Base-by-base conservation (phyloP, 2,888 invertebrate species). In the Pyrrhia umbra region DNA sequence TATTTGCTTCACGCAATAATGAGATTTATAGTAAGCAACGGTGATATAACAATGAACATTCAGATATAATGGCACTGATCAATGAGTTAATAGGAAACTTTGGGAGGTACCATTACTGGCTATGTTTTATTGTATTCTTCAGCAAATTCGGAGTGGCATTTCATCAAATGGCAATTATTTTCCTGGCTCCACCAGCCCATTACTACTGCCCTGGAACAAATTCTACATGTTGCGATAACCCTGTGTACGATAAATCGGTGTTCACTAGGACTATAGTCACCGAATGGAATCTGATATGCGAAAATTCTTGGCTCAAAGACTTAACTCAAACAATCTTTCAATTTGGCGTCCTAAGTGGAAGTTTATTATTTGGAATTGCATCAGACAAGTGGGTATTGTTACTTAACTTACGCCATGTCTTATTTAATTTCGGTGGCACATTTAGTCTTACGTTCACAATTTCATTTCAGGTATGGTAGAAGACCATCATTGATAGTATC, bases 201-300 rank as follows among this genome's bases (percentile, higher is more conserved):
- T 92, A 86, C 62, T 68, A 78, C 77, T 93, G 95, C 73, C 86
- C 88, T 15, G 75, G 75, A 39, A 64, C 61, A 9, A 88, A 88
- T 30, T 57, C 46, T 1, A 82, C 84, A 16, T 92, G 95, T 46
- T 97, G 97, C 79, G 88, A 94, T 0, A 85, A 92, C 64, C 95
- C 96, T 57, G 88, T 95, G 6, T 97, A 95, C 83, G 95, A 97
- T 82, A 96, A 90, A 76, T 95, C 94, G 34, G 82, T 96, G 46
- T 97, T 97, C 84, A 89, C 94, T 5, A 96, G 96, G 77, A 97
- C 97, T 0, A 96, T 97, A 45, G 93, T 96, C 30, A 96, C 96
- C 2, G 96, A 97, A 95, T 98, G 97, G 97, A 95, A 96, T 85
- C 91, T 98, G 65, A 96, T 97, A 18, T 97, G 97, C 85, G 92